phyloP scores from a whole-genome alignment of 2,797 vertebrate species.

The Sebastes dallii region DNA sequence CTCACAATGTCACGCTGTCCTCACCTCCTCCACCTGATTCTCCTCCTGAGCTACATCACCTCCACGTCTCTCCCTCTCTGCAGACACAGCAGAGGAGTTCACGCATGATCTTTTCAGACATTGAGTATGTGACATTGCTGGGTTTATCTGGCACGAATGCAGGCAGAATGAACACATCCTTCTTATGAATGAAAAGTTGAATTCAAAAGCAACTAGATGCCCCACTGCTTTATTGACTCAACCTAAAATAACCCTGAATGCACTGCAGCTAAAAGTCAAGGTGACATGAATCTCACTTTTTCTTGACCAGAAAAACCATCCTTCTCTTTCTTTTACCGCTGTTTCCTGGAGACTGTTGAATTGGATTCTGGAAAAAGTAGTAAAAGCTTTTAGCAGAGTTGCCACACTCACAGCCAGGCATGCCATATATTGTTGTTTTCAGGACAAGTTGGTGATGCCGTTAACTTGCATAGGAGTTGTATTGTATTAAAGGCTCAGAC shows the following conservation, averaged over 20 bases:
- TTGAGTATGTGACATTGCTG: not conserved
- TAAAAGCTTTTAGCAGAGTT: not conserved
- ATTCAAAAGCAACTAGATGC: not conserved
- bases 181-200: not conserved
- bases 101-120: not conserved
- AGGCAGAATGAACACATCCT: not conserved
- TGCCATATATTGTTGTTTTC: not conserved
- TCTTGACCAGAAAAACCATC: no score
- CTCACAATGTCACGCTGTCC: not conserved
- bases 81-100: not conserved
- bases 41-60: not conserved
- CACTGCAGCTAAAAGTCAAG: not conserved
- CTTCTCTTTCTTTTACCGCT: no score
- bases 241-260: not conserved
- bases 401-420: not conserved
- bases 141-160: not conserved
- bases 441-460: not conserved
- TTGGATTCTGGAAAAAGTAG: not conserved
- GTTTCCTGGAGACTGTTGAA: not conserved
- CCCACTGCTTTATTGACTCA: not conserved
- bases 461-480: not conserved
- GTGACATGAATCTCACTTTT: not conserved
- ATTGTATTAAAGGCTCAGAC: no score
- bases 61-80: not conserved
- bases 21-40: constrained; percentile 9